A percentile compares a stretch with the other conserved stretches of the same genome.
Evolutionary conservation across 2,113 vertebrate genomes (phyloP).

Genomic region (Penelope pileata): DNA sequence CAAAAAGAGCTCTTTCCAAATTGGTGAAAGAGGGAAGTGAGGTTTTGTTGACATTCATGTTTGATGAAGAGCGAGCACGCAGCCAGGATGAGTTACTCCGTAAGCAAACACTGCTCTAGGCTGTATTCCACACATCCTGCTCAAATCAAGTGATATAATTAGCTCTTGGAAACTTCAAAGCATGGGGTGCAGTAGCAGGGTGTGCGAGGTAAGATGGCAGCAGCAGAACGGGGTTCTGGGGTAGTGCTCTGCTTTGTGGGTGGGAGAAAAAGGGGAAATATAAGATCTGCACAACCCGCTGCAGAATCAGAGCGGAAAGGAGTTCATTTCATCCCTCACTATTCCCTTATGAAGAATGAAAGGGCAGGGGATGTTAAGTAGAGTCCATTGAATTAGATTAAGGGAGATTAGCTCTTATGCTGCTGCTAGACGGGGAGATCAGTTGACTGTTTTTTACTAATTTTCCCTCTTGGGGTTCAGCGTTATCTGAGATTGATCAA

Average conservation of each 20-base stretch:
- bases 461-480: slow-evolving; percentile 47
- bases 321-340: slow-evolving; percentile 35
- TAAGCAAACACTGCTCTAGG: slow-evolving; percentile 63
- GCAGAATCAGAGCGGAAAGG: slow-evolving; percentile 11
- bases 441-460: slow-evolving; percentile 42
- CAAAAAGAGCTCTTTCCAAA: slow-evolving; percentile 67
- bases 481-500: slow-evolving; percentile 42
- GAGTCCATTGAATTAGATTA: slow-evolving; percentile 23
- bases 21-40: slow-evolving; percentile 66
- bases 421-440: background rate
- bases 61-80: slow-evolving; percentile 66
- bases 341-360: slow-evolving; percentile 16
- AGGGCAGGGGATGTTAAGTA: slow-evolving; percentile 38
- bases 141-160: slow-evolving; percentile 34
- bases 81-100: background rate
- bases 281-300: background rate
- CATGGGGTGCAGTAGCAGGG: background rate
- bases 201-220: background rate
- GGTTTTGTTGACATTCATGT: slow-evolving; percentile 76
- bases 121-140: background rate
- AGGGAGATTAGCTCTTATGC: background rate
- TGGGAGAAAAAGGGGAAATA: background rate
- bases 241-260: background rate
- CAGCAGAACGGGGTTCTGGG: background rate
- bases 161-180: slow-evolving; percentile 9